Evolutionary conservation across 1,140 invertebrate species (phyloP).

Genomic region (Brachionus plicatilis): DNA sequence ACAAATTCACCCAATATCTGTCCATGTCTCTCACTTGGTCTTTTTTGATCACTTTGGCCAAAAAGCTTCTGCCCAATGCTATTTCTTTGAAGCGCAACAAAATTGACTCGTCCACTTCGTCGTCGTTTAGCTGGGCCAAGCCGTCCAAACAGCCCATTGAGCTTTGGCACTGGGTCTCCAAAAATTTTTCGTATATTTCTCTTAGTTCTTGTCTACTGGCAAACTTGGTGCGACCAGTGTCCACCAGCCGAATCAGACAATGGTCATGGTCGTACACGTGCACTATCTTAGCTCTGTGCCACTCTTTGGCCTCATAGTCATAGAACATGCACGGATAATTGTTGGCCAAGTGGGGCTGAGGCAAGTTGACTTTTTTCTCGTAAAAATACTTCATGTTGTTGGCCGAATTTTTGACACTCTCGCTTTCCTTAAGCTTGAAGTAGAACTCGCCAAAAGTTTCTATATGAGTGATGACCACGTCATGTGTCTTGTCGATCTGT

Average conservation of each 20-base stretch:
- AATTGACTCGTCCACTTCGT: constrained; percentile 7
- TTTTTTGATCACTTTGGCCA: neutral
- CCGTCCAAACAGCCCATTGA: constrained; percentile 9
- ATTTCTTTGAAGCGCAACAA: constrained; percentile 9
- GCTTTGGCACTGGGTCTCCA: neutral
- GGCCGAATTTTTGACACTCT: neutral
- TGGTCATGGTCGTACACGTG: constrained; percentile 4
- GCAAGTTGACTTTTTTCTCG: constrained; percentile 38
- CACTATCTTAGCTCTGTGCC: neutral
- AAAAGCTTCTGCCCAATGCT: neutral
- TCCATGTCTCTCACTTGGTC: neutral
- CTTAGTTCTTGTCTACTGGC: neutral
- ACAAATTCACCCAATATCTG: constrained; percentile 6
- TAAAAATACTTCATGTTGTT: constrained; percentile 38
- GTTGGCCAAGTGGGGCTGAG: neutral
- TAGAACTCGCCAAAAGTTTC: constrained; percentile 26
- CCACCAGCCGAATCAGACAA: constrained; percentile 12
- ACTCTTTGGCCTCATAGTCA: neutral
- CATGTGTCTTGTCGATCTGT: neutral
- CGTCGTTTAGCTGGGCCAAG: neutral
- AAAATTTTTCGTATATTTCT: constrained; percentile 31
- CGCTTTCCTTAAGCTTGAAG: neutral
- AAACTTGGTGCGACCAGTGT: neutral
- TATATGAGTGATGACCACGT: neutral
- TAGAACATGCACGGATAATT: constrained; percentile 12